phyloP scores from a whole-genome alignment of 2,113 vertebrate species.

The Paramormyrops kingsleyae region DNA sequence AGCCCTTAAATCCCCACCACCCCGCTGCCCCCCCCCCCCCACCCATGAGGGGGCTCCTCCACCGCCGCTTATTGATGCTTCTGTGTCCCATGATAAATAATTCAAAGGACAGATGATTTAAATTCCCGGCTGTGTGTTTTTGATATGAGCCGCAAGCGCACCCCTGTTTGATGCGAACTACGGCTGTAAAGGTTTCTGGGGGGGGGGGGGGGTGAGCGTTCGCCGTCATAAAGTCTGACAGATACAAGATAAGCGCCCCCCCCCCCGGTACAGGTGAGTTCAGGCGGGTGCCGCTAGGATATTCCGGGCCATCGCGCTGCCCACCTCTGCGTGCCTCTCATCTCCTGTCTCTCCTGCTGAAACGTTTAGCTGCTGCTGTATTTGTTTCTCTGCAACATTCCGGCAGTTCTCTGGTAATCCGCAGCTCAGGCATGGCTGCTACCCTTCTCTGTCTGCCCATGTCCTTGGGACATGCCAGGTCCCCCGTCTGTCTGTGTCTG shows the following conservation, averaged over 20 bases:
- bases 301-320: not conserved
- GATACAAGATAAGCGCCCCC: slow-evolving; percentile 27
- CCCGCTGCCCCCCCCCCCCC: slow-evolving; percentile 43
- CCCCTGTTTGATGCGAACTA: not conserved
- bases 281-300: not conserved
- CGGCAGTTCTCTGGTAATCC: not conserved
- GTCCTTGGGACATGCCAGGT: not conserved
- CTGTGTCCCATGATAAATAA: slow-evolving; percentile 59
- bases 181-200: slow-evolving; percentile 12
- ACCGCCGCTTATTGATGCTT: slow-evolving; percentile 53
- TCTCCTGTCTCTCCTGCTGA: slow-evolving; percentile 23
- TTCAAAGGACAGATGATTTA: slow-evolving; percentile 42
- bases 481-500: not conserved
- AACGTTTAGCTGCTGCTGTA: not conserved
- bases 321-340: not conserved
- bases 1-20: slow-evolving; percentile 54
- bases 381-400: not conserved
- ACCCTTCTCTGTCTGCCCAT: not conserved
- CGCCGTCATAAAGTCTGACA: slow-evolving; percentile 41
- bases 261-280: slow-evolving; percentile 13
- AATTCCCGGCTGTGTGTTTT: slow-evolving; percentile 36
- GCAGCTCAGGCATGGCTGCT: not conserved
- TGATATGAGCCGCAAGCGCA: slow-evolving; percentile 18
- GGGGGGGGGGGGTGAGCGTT: slow-evolving; percentile 20
- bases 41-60: slow-evolving; percentile 39